Percentiles rank a stretch among this genome's conserved stretches.
Evolutionary conservation across 2,888 invertebrate genomes (phyloP).

Genomic region (Emmelina monodactyla): DNA sequence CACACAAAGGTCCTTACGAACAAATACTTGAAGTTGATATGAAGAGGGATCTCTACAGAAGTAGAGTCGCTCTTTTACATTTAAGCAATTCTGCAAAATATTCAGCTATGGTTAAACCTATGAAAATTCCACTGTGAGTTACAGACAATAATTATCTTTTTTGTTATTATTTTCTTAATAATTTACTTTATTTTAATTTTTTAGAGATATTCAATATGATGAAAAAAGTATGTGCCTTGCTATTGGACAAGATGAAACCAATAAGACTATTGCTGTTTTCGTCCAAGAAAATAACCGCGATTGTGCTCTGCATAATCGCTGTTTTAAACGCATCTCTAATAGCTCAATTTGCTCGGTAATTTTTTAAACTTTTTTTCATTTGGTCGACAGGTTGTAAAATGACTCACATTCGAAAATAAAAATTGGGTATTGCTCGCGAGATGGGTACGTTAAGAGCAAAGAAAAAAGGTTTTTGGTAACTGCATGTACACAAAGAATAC

Average conservation of each 20-base stretch:
- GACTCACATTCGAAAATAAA: no score
- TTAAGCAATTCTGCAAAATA: conserved; percentile 65
- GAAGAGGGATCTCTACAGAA: conserved; percentile 61
- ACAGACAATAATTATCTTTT: not conserved
- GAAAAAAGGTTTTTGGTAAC: no score
- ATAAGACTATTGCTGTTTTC: conserved; percentile 57
- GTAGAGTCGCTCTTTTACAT: conserved; percentile 70
- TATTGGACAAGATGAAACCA: conserved; percentile 60
- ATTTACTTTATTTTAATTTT: conserved; percentile 16
- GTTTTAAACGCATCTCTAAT: conserved; percentile 49
- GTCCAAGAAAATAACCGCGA: conserved; percentile 51
- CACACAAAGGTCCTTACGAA: conserved; percentile 72
- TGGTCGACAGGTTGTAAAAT: no score
- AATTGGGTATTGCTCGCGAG: no score
- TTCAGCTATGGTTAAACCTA: conserved; percentile 72
- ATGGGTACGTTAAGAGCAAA: no score
- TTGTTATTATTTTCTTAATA: conserved; percentile 6
- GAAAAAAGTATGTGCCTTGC: conserved; percentile 67
- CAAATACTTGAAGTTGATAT: conserved; percentile 71
- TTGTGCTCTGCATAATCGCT: conserved; percentile 61
- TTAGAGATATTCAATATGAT: conserved; percentile 29
- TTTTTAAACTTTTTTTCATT: no score
- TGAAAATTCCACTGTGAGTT: conserved; percentile 24
- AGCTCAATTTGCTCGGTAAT: conserved; percentile 44
- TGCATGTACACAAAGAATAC: no score